Evolutionary conservation across 2,797 vertebrate species (phyloP).

Genomic region (Premnoplex brunnescens): DNA sequence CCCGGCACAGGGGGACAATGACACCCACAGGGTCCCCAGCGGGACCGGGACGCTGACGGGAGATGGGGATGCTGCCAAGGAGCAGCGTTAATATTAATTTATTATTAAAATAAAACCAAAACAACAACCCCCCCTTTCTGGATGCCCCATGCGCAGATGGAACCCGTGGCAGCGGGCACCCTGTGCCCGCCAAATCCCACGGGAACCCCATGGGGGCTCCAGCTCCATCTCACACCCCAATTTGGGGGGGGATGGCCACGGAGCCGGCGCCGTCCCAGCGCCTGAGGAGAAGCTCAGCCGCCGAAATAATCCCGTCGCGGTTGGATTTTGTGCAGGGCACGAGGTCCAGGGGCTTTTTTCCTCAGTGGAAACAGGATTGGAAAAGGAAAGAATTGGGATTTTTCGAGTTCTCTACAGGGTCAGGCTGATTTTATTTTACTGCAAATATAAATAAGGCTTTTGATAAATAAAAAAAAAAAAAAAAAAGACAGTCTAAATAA

Average conservation of each 20-base stretch:
- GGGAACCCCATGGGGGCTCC: fast-evolving
- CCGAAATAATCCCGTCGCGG: conserved; percentile 13
- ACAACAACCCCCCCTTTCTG: fast-evolving
- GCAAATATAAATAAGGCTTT: conserved; percentile 15
- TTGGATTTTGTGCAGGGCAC: conserved; percentile 21
- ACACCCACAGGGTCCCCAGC: not conserved
- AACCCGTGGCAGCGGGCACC: fast-evolving
- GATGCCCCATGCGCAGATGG: fast-evolving
- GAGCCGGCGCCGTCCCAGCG: not conserved
- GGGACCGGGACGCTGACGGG: fast-evolving
- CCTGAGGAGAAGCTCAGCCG: not conserved
- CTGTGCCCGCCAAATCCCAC: fast-evolving
- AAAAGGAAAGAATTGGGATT: conserved; percentile 46
- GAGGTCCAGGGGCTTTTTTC: conserved; percentile 7
- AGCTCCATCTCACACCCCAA: not conserved
- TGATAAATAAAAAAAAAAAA: not conserved
- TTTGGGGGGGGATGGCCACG: fast-evolving
- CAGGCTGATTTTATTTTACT: conserved; percentile 19
- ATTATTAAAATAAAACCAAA: not conserved
- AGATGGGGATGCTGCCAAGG: not conserved
- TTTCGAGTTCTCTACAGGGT: conserved; percentile 27
- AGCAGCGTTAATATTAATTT: not conserved
- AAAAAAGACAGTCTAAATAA: not conserved
- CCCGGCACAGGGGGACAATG: not conserved
- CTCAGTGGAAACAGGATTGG: conserved; percentile 37